Percentiles rank a stretch among this genome's conserved stretches.
Evolutionary conservation across 2,888 invertebrate species (phyloP).

Genomic region (Chaitophorus viminalis): DNA sequence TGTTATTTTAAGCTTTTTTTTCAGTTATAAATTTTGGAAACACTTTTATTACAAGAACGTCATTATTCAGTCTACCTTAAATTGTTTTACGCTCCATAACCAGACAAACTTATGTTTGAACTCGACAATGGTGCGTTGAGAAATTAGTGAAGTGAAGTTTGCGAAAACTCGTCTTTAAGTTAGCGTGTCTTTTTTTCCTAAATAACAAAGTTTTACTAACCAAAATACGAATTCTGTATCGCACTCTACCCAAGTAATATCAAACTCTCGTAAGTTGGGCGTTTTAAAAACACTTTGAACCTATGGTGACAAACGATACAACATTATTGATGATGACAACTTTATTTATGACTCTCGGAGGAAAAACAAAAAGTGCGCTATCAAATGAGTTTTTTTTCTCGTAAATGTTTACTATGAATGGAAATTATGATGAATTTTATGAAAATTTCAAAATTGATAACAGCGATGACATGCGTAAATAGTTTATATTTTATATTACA

Average conservation of each 20-base stretch:
- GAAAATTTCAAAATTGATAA: neutral
- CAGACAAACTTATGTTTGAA: conserved; percentile 35
- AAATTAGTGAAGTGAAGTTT: conserved; percentile 38
- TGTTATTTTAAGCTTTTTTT: neutral
- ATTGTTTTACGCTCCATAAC: conserved; percentile 39
- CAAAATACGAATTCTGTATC: conserved; percentile 21
- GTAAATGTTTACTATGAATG: neutral
- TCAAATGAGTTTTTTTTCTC: neutral
- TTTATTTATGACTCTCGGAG: neutral
- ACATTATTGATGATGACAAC: conserved; percentile 44
- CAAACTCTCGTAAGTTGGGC: conserved; percentile 16
- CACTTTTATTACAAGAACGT: neutral
- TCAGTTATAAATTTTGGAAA: neutral
- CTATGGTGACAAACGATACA: conserved; percentile 37
- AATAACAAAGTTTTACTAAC: conserved; percentile 46
- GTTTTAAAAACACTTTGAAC: conserved; percentile 25
- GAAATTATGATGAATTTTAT: neutral
- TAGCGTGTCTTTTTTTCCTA: conserved; percentile 47
- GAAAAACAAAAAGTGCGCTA: neutral
- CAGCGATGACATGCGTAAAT: too few relatives aligned
- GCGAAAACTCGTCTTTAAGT: conserved; percentile 46
- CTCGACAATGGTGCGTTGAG: neutral
- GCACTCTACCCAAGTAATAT: neutral
- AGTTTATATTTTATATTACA: too few relatives aligned
- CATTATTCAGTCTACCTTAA: neutral